Conservation (phyloP, 2,888 invertebrate genomes). For the Chymomyza fuscimana region DNA sequence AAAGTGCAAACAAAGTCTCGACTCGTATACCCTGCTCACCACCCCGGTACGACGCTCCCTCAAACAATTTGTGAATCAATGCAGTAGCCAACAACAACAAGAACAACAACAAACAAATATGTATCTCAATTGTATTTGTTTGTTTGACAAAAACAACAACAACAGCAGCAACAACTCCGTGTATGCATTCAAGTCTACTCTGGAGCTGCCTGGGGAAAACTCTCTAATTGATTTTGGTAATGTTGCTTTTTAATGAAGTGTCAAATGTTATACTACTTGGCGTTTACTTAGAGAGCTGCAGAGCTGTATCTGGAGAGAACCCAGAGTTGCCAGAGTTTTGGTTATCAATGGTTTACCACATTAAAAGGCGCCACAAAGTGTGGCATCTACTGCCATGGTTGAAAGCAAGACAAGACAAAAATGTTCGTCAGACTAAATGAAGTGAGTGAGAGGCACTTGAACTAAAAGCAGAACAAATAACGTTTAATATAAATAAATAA, state of each 20-base stretch:
- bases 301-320: too few relatives aligned
- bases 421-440: not conserved
- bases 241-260: slow-evolving; percentile 72
- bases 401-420: not conserved
- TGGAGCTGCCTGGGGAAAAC: slow-evolving; percentile 55
- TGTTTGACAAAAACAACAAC: slow-evolving; percentile 68
- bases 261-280: slow-evolving; percentile 51
- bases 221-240: slow-evolving; percentile 71
- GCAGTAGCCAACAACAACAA: slow-evolving; percentile 48
- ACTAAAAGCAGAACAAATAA: not conserved
- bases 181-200: slow-evolving; percentile 32
- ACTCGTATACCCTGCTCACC: slow-evolving; percentile 16
- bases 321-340: not conserved
- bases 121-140: slow-evolving; percentile 66
- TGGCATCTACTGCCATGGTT: not conserved
- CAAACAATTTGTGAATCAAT: slow-evolving; percentile 63
- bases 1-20: slow-evolving; percentile 66
- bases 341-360: not conserved
- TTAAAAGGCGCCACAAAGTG: not conserved
- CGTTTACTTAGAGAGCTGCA: not conserved
- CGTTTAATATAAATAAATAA: not conserved
- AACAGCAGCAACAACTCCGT: slow-evolving; percentile 13
- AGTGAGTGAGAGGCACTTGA: not conserved
- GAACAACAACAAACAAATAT: slow-evolving; percentile 38
- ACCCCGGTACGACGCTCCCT: slow-evolving; percentile 45